Base-by-base conservation (phyloP, 92 coral and sea anemone species). In the Epizoanthus illoricatus region DNA sequence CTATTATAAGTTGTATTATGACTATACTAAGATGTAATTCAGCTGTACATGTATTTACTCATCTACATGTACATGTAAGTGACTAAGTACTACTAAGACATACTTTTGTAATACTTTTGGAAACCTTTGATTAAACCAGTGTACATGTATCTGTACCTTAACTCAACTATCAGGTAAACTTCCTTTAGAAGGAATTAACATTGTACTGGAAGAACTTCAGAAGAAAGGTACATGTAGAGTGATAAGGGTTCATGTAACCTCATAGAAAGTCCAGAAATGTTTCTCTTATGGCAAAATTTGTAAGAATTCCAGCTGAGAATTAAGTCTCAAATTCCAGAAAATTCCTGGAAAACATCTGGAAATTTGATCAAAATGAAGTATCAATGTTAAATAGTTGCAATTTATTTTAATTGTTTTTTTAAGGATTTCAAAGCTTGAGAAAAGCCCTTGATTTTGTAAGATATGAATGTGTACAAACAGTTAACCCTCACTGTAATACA, bases 141-240 rank as follows among this genome's bases (percentile, higher is more conserved):
- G 28, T 2, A 21, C 16, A 20, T 20, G 54, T 47, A 36, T 13
- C 65, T 79, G 40, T 65, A 63, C 47, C 85, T 86, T 80, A 68
- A 81, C 73, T 41, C 23, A 52, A 60, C 23, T 36, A 13, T 42
- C 73, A 97, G 99, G 99, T 71, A 97, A 93, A 87, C 86, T 97
- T 23, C 67, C 96, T 19, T 13, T 87, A 74, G 98, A 97, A 68
- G 98, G 91, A 39, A 85, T 97, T 39, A 88, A 87, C 80, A 61
- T 83, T 81, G 85, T 97, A 11, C 81, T 97, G 54, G 99, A 93
- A 75, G 97, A 94, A 58, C 93, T 97, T 13, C 87, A 84, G 59
- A 83, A 78, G 73, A 91, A 87, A 88, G 99, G 99, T 93, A 73
- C 10, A 17, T 54, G 7, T 16, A 36, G 84, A 2, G 13, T 17